phyloP scores from a whole-genome alignment of 2,888 invertebrate species.

The Caenorhabditis plicata region DNA sequence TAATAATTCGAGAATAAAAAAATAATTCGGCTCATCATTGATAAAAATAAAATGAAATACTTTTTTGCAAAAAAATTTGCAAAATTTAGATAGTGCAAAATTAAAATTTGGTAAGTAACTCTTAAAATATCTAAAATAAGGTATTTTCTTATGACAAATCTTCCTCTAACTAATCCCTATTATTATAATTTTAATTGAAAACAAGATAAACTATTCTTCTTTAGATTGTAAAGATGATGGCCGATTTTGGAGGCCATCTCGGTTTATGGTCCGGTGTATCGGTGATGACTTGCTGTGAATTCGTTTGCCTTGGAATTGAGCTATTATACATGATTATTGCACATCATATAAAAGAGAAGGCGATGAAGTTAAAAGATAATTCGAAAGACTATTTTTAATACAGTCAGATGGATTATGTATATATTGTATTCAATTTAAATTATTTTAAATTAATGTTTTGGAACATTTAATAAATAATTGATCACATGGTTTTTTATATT shows the following conservation, averaged over 20 bases:
- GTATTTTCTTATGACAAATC: neutral
- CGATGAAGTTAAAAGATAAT: constrained; percentile 9
- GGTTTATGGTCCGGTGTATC: constrained; percentile 62
- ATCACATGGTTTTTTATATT: no score
- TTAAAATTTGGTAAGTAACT: no score
- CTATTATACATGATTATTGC: constrained; percentile 49
- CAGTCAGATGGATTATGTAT: no score
- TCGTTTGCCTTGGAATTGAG: constrained; percentile 52
- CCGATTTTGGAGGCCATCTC: constrained; percentile 62
- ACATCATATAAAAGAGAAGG: constrained; percentile 34
- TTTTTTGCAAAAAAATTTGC: no score
- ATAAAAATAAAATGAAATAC: no score
- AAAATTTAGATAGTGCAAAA: no score
- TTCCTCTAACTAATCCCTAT: neutral
- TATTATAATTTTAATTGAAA: neutral
- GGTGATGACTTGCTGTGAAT: constrained; percentile 61
- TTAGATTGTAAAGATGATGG: constrained; percentile 62
- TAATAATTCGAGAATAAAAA: no score
- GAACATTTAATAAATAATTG: no score
- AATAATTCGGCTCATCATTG: no score
- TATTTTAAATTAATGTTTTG: no score
- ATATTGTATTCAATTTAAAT: no score
- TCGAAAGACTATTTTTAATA: no score
- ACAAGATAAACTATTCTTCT: constrained; percentile 1
- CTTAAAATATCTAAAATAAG: constrained; percentile 2